phyloP scores from a whole-genome alignment of 2,113 vertebrate genomes.

The Lanius ludovicianus region DNA sequence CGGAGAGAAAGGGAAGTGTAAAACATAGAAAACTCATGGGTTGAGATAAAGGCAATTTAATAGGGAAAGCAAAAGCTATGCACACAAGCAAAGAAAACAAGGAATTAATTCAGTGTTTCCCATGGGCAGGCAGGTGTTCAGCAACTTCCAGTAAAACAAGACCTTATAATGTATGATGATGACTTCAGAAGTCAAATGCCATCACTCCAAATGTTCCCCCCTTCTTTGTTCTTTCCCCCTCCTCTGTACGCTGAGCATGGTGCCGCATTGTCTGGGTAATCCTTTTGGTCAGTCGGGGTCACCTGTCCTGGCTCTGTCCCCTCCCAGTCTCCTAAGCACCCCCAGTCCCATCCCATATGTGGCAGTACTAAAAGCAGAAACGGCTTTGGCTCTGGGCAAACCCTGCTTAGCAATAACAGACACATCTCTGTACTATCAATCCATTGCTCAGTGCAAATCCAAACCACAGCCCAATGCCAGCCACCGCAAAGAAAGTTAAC shows the following conservation, averaged over 20 bases:
- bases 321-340: rapidly evolving
- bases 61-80: rapidly evolving
- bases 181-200: not conserved
- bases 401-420: not conserved
- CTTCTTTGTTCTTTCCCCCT: not conserved
- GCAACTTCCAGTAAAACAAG: rapidly evolving
- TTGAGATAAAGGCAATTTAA: not conserved
- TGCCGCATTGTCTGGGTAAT: rapidly evolving
- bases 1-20: not conserved
- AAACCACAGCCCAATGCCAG: rapidly evolving
- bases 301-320: not conserved
- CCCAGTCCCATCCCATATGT: not conserved
- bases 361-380: not conserved
- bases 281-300: not conserved
- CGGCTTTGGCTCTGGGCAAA: not conserved
- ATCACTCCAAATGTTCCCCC: not conserved
- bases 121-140: not conserved
- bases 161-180: not conserved
- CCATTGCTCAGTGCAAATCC: not conserved
- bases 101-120: not conserved
- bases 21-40: not conserved
- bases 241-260: too few species aligned
- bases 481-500: not conserved
- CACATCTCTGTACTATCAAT: not conserved
- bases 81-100: not conserved